Evolutionary conservation across 1,140 invertebrate species (phyloP), one percentile per base, ranked within the genome.

Genomic region (Drosophila eugracilis): DNA sequence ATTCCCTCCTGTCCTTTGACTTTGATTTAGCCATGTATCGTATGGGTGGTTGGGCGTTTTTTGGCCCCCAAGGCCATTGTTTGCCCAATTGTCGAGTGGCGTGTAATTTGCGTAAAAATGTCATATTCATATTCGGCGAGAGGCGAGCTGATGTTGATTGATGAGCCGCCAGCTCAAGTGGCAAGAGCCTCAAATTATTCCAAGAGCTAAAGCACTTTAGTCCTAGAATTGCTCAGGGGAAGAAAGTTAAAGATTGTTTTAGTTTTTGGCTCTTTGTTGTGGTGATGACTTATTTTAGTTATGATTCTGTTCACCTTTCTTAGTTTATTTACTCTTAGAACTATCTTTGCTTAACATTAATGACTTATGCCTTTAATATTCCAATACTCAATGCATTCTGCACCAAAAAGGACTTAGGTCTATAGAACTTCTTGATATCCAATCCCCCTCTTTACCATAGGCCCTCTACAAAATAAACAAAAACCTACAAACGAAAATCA

Each of bases 61-160:
- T n/a, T n/a, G 21, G 44, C 22, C 65, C 62, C 65, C 17, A 30
- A 50, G 65, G 63, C 59, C 37, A 3, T 37, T 72, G 67, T 57
- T 69, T 37, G 66, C 28, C 44, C 81, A 74, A 86, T 86, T 86
- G 73, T 88, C 74, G 74, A 81, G 70, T 65, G 75, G 66, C 83
- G 62, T 86, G 83, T 86, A 86, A 86, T 86, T 86, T 86, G 83
- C 83, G 83, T 86, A 86, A 86, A 88, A 86, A 78, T 83, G 83
- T 86, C 83, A 86, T 86, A 86, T 86, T 86, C 83, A 86, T 86
- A 86, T 86, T 88, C 65, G 53, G 57, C 54, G 57, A 71, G 74
- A 72, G 34, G 39, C 22, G n/a, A n/a, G 39, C 57, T 75, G 63
- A 76, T 75, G 55, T 83, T 88, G 83, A 86, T 86, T 86, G 83